Percentiles rank a stretch among this genome's conserved stretches.
phyloP scores from a whole-genome alignment of 2,797 vertebrate species.

The Cebuella pygmaea region DNA sequence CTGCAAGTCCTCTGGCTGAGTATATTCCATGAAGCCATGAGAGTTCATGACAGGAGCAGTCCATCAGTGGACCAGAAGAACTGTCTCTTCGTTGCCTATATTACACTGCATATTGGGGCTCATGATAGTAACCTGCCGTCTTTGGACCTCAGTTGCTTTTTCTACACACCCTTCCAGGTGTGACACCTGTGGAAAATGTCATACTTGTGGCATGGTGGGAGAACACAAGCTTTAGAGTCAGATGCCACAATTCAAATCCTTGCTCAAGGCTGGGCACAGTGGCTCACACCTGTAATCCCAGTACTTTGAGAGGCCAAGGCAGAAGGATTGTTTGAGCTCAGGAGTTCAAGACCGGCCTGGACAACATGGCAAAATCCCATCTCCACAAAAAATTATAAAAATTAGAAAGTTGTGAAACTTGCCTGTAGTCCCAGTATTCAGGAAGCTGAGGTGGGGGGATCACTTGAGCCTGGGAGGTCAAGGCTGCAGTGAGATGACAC shows the following conservation, averaged over 20 bases:
- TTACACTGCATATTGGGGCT: not conserved
- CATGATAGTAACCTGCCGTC: not conserved
- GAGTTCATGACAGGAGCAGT: not conserved
- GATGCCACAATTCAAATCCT: not conserved
- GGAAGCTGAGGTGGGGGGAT: not conserved
- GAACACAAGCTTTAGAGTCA: not conserved
- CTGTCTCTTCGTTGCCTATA: not conserved
- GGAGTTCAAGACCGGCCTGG: not conserved
- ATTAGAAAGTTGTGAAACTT: not conserved
- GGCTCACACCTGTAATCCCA: not conserved
- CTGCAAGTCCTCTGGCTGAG: accelerated
- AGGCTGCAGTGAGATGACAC: not conserved
- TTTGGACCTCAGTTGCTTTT: not conserved
- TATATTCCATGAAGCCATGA: accelerated
- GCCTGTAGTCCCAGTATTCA: not conserved
- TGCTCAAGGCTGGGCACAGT: not conserved
- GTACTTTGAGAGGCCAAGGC: not conserved
- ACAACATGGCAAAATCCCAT: not conserved
- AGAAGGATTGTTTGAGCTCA: not conserved
- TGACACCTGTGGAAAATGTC: not conserved
- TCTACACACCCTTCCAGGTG: not conserved
- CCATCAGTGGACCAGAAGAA: not conserved
- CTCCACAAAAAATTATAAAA: not conserved
- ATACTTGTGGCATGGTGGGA: not conserved
- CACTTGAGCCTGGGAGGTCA: not conserved